Evolutionary conservation across 2,797 vertebrate species (phyloP).

Genomic region (Perdix hodgsoniae): DNA sequence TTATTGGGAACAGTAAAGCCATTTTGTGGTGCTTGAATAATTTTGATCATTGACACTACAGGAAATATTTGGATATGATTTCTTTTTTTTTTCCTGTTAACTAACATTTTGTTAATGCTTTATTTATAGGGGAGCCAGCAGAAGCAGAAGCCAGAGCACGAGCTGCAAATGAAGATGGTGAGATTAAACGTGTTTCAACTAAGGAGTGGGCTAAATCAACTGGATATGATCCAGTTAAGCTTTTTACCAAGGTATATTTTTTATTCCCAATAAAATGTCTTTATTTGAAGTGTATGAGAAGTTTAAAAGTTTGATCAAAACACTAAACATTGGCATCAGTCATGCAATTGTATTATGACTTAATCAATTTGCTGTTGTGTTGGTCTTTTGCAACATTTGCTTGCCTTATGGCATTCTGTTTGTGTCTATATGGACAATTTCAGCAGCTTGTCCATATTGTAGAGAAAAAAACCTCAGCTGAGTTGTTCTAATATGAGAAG

Average conservation of each 20-base stretch:
- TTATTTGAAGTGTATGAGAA: background rate
- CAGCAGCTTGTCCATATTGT: background rate
- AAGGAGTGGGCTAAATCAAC: conserved; percentile 97
- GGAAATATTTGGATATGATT: background rate
- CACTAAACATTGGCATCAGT: background rate
- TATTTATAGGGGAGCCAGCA: conserved; percentile 90
- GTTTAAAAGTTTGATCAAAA: background rate
- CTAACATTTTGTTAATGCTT: background rate
- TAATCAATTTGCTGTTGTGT: background rate
- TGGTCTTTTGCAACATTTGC: background rate
- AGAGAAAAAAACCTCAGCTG: background rate
- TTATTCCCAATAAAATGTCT: background rate
- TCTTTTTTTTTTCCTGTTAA: background rate
- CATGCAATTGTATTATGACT: background rate
- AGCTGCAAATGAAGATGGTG: conserved; percentile 93
- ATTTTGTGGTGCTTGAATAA: background rate
- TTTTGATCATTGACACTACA: background rate
- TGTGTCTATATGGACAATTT: background rate
- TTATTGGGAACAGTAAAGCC: background rate
- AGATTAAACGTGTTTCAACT: conserved; percentile 95
- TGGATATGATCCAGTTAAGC: conserved; percentile 91
- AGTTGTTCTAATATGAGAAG: background rate
- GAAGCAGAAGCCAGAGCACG: conserved; percentile 90
- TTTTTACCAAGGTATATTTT: conserved; percentile 94
- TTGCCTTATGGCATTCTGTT: background rate